These are phyloP conservation scores for Solenopsis fugax DNA, from an alignment of 1,140 invertebrate genomes.

Conservation along the genomic window DNA sequence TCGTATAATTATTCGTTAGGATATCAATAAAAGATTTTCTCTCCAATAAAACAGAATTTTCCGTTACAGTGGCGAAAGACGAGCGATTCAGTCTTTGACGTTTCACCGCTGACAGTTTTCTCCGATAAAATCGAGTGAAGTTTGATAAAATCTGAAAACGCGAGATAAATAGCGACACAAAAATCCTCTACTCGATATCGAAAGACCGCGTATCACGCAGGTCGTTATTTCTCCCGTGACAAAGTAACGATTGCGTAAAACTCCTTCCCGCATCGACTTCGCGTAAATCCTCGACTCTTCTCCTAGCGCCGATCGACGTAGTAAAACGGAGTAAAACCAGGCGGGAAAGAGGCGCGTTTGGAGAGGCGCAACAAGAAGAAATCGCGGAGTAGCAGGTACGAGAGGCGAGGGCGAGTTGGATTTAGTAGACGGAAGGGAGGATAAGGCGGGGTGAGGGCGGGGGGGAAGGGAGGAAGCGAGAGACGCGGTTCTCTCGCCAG, in stretches of 20 bases:
- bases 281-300: conserved; percentile 17
- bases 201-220: conserved; percentile 6
- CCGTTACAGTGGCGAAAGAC: background rate
- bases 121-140: background rate
- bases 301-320: conserved; percentile 19
- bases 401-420: background rate
- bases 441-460: background rate
- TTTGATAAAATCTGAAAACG: conserved; percentile 36
- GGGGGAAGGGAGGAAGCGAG: background rate
- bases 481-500: background rate
- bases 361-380: conserved; percentile 53
- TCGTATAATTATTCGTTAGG: background rate
- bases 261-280: conserved; percentile 5
- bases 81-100: background rate
- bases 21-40: background rate
- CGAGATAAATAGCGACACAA: background rate
- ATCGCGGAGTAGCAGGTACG: conserved; percentile 1
- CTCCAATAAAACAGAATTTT: background rate
- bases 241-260: conserved; percentile 33
- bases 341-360: conserved; percentile 11
- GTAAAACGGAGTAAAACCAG: conserved; percentile 17
- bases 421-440: conserved; percentile 1
- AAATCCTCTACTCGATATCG: conserved; percentile 7
- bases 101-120: background rate
- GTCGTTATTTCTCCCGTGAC: conserved; percentile 2